phyloP scores from a whole-genome alignment of 2,113 vertebrate species.

The Heterotilapia buettikoferi region DNA sequence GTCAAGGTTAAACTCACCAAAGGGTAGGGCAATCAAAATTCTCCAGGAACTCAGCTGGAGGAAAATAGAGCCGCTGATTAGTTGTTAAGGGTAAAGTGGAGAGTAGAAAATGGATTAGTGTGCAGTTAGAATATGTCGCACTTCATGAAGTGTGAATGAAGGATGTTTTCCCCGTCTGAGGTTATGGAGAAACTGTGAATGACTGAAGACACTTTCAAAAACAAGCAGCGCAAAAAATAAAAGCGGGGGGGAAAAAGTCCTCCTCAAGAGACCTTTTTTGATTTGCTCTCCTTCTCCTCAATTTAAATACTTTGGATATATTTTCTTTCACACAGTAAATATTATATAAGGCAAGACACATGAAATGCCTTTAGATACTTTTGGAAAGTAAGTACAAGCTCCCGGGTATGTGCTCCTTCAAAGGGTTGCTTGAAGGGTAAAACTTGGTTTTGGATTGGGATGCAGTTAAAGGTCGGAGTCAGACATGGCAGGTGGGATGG shows the following conservation, averaged over 20 bases:
- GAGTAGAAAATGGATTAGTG: not conserved
- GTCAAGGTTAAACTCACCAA: not conserved
- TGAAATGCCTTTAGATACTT: not conserved
- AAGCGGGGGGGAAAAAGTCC: not conserved
- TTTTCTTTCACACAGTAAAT: not conserved
- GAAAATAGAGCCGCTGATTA: not conserved
- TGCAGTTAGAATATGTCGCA: not conserved
- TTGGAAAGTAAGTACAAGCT: not conserved
- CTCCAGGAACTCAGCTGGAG: not conserved
- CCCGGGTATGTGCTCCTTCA: not conserved
- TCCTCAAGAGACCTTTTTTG: not conserved
- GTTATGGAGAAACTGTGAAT: not conserved
- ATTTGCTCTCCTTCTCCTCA: not conserved
- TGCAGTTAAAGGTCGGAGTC: not conserved
- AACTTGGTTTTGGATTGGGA: not conserved
- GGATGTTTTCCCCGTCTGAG: not conserved
- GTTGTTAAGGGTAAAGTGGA: not conserved
- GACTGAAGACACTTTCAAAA: constrained; percentile 27
- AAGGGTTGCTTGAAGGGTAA: not conserved
- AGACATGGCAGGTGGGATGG: not conserved
- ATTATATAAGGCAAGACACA: not conserved
- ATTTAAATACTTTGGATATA: not conserved
- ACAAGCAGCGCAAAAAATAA: not conserved
- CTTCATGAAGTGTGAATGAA: constrained; percentile 4
- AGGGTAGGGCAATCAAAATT: not conserved